Conservation (phyloP, 30 jellyfish, hydroid and myxozoan genomes). For the Hydra vulgaris region DNA sequence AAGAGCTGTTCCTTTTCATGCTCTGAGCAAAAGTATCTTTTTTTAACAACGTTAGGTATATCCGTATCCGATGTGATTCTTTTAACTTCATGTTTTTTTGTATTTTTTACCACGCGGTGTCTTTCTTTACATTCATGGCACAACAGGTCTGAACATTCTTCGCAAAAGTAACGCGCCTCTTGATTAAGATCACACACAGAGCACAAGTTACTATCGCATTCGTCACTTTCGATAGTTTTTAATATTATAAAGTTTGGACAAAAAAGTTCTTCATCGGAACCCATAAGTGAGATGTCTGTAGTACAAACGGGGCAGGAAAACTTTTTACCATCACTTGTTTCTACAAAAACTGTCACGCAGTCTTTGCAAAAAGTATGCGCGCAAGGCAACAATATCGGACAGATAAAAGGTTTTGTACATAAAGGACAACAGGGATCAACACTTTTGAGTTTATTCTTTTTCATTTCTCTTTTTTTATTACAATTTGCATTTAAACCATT, state of each 20-base stretch:
- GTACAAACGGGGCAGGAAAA: conserved; percentile 74
- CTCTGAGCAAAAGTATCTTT: conserved; percentile 53
- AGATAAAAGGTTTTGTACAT: conserved; percentile 45
- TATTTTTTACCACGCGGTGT: conserved; percentile 37
- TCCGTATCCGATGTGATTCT: conserved; percentile 38
- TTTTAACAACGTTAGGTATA: conserved; percentile 26
- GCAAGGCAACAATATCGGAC: conserved; percentile 69
- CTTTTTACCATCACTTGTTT: conserved; percentile 38
- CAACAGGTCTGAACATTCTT: conserved; percentile 56
- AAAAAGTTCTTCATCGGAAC: conserved; percentile 83
- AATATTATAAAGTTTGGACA: conserved; percentile 83
- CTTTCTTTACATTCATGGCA: conserved; percentile 61
- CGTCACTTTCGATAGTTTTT: conserved; percentile 27
- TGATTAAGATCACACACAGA: conserved; percentile 38
- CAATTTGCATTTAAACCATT: neutral
- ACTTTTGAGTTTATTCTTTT: neutral
- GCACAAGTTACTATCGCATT: conserved; percentile 31
- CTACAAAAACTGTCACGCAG: conserved; percentile 74
- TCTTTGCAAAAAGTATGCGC: conserved; percentile 91
- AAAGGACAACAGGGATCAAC: conserved; percentile 48
- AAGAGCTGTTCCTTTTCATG: conserved; percentile 57
- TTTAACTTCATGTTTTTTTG: conserved; percentile 37
- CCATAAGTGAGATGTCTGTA: conserved; percentile 41
- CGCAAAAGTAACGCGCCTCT: conserved; percentile 49
- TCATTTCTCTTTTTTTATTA: neutral